phyloP scores from a whole-genome alignment of 92 coral and sea anemone genomes.

The Pocillopora grandis region DNA sequence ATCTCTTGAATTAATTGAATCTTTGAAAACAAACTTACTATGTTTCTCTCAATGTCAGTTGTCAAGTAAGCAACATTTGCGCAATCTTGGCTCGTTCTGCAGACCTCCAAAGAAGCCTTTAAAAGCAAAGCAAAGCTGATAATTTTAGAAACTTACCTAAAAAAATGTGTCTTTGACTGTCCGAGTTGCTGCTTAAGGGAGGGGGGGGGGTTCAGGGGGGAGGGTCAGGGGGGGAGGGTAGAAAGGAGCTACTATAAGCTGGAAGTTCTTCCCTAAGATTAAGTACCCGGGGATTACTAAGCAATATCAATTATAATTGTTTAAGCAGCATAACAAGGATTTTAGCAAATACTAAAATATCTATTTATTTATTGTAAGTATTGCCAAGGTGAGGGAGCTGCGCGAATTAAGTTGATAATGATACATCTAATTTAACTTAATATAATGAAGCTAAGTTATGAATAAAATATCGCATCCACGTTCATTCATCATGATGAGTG shows the following conservation, averaged over 20 bases:
- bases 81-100: too few species aligned
- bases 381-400: neutral
- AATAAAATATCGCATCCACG: neutral
- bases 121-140: too few species aligned
- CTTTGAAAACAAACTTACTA: too few species aligned
- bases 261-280: neutral
- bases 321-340: neutral
- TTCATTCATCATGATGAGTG: neutral
- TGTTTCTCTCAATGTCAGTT: too few species aligned
- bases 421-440: neutral
- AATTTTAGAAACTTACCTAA: too few species aligned
- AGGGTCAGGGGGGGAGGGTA: too few species aligned
- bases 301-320: neutral
- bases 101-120: neutral
- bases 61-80: too few species aligned
- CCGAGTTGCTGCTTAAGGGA: too few species aligned
- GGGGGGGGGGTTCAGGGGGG: too few species aligned
- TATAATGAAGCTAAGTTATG: neutral
- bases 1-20: too few species aligned
- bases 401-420: neutral
- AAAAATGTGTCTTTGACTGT: too few species aligned
- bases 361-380: constrained; percentile 4
- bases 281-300: neutral
- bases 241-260: neutral
- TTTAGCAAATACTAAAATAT: neutral